Conservation (phyloP, 2,888 invertebrate species). For the Cyrtodaria siliqua region DNA sequence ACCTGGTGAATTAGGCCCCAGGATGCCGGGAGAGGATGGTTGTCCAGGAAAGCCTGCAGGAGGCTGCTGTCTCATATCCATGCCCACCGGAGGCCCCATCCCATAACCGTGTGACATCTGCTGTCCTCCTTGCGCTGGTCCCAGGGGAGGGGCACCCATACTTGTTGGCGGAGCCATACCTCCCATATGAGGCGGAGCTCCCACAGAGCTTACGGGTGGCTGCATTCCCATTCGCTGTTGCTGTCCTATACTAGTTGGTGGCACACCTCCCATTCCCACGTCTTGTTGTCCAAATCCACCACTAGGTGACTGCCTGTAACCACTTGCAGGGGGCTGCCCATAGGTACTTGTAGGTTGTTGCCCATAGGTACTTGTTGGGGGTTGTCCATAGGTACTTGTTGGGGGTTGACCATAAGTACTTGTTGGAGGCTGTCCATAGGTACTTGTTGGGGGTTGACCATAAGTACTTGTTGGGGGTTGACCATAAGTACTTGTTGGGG, state of each 20-base stretch:
- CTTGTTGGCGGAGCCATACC: conserved; percentile 35
- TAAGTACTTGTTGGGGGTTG: conserved; percentile 6
- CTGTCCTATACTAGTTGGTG: conserved; percentile 9
- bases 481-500: conserved; percentile 22
- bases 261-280: conserved; percentile 1
- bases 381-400: conserved; percentile 2
- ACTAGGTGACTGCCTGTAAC: conserved; percentile 19
- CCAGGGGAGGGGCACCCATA: conserved; percentile 15
- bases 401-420: conserved; percentile 28
- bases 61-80: conserved; percentile 45
- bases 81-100: conserved; percentile 28
- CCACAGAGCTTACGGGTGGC: neutral
- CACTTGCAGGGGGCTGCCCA: conserved; percentile 20
- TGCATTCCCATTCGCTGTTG: conserved; percentile 2
- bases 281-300: conserved; percentile 8
- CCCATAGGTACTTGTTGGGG: conserved; percentile 14
- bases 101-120: conserved; percentile 41
- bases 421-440: conserved; percentile 24
- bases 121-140: conserved; percentile 23
- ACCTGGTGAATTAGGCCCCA: conserved; percentile 41
- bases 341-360: conserved; percentile 27
- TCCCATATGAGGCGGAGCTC: neutral
- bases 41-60: conserved; percentile 11
- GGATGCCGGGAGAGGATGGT: conserved; percentile 12
- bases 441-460: conserved; percentile 26